Conservation (phyloP, 2,113 vertebrate genomes). For the Peromyscus polionotus region DNA sequence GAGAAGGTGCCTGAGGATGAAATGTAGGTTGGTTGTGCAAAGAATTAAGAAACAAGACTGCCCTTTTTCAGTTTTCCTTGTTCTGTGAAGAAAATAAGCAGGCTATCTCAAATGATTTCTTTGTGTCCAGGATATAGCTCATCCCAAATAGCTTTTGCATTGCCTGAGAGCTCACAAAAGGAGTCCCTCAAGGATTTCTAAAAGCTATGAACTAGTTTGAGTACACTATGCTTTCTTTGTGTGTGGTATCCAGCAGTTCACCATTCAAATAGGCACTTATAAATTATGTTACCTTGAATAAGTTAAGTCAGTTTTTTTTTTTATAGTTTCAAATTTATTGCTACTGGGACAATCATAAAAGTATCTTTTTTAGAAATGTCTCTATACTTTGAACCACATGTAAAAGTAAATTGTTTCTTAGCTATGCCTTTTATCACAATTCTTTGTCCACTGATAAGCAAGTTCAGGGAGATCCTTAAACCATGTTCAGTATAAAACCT, state of each 20-base stretch:
- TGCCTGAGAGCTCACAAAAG: conserved; percentile 58
- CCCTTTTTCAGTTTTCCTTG: conserved; percentile 2
- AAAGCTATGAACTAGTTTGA: background rate
- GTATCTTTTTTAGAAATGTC: conserved; percentile 26
- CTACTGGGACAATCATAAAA: conserved; percentile 18
- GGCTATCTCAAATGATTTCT: conserved; percentile 24
- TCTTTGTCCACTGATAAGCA: conserved; percentile 31
- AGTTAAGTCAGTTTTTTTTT: background rate
- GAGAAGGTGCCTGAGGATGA: conserved; percentile 30
- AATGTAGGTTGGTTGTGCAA: conserved; percentile 9
- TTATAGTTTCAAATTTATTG: background rate
- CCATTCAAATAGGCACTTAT: conserved; percentile 47
- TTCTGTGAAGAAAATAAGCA: background rate
- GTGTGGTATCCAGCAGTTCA: conserved; percentile 4
- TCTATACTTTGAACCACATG: background rate
- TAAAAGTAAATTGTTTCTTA: conserved; percentile 52
- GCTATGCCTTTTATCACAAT: background rate
- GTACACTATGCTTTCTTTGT: conserved; percentile 41
- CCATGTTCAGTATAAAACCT: conserved; percentile 13
- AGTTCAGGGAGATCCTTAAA: background rate
- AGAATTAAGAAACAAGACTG: conserved; percentile 23
- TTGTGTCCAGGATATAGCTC: conserved; percentile 40
- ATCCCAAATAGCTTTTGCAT: conserved; percentile 52
- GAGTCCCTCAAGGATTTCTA: background rate
- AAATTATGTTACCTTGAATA: conserved; percentile 47